Evolutionary conservation across 2,888 invertebrate genomes (phyloP), one percentile per base, ranked within the genome.

Genomic region (Hipparchia sbordonii): DNA sequence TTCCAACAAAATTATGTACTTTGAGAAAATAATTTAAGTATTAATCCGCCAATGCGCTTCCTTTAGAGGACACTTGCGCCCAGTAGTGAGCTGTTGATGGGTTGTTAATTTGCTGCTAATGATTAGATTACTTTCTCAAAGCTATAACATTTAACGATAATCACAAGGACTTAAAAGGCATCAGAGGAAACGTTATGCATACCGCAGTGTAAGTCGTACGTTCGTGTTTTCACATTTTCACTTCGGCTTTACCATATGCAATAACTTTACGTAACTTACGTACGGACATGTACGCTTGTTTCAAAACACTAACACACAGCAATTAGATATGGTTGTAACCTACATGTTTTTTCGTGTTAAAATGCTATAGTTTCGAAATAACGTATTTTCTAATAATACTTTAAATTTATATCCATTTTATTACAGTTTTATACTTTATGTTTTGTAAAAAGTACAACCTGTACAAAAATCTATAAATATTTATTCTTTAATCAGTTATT

Each of bases 211-310:
- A 72, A 74, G 72, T 70, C 65, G 48, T 7, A 48, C 48, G 71
- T 57, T 63, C 71, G 71, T 72, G 73, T 77, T 78, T 77, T 78
- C 77, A 76, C 78, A 76, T 75, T 78, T 78, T 78, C 75, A 72
- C 78, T 73, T 75, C 67, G 74, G 76, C 72, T 66, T 71, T 57
- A 68, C 73, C 72, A 61, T 71, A 73, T 73, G 71, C 70, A 74
- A 72, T 60, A 59, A 70, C 71, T 69, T 77, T 78, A 74, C 75
- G 74, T 73, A 76, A 78, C 75, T 13, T 56, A 56, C 57, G 8
- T 57, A 57, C 57, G 57, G 13, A 13, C 57, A 57, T 56, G 57
- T 72, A 60, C 52, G 56, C 39, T 56, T 23, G 72, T 72, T 73
- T 69, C 59, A 65, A 72, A 72, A 73, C 67, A 61, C 54, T 72